Conservation (phyloP, 2,888 invertebrate species). For the Sisyra terminalis region DNA sequence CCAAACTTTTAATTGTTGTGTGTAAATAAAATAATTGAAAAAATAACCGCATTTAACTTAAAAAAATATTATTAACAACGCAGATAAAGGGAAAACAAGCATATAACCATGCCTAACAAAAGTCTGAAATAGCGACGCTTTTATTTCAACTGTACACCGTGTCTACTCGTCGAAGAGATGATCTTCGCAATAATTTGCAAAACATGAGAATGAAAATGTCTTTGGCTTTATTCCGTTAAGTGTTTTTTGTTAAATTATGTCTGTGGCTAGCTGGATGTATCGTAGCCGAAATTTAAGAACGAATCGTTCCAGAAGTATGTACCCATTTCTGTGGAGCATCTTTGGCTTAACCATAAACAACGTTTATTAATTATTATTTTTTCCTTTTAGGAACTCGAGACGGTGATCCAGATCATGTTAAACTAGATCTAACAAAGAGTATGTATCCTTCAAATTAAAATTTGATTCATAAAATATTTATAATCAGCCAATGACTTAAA, state of each 20-base stretch:
- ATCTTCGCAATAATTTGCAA: too few species aligned
- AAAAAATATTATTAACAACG: too few species aligned
- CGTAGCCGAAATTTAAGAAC: constrained; percentile 19
- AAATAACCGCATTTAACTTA: too few species aligned
- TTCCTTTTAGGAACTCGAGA: constrained; percentile 2
- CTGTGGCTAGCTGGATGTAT: constrained; percentile 36
- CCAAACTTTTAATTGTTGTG: too few species aligned
- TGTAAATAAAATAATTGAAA: too few species aligned
- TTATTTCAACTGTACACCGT: too few species aligned
- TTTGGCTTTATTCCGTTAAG: constrained; percentile 4
- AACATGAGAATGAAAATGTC: too few species aligned
- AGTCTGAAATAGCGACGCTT: too few species aligned
- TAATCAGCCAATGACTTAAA: constrained; percentile 6
- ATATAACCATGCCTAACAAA: too few species aligned
- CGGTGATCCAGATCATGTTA: constrained; percentile 19
- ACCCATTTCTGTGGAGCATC: constrained; percentile 37
- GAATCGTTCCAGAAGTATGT: constrained; percentile 29
- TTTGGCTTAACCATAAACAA: too few species aligned
- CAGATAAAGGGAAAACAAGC: too few species aligned
- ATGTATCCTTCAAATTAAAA: constrained; percentile 11
- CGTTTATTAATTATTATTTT: neutral
- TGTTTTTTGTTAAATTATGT: constrained; percentile 22
- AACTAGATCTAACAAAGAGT: constrained; percentile 35
- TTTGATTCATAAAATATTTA: neutral
- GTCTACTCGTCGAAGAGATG: too few species aligned